phyloP scores from a whole-genome alignment of 1,140 invertebrate species.

The Matsumurasca onukii region DNA sequence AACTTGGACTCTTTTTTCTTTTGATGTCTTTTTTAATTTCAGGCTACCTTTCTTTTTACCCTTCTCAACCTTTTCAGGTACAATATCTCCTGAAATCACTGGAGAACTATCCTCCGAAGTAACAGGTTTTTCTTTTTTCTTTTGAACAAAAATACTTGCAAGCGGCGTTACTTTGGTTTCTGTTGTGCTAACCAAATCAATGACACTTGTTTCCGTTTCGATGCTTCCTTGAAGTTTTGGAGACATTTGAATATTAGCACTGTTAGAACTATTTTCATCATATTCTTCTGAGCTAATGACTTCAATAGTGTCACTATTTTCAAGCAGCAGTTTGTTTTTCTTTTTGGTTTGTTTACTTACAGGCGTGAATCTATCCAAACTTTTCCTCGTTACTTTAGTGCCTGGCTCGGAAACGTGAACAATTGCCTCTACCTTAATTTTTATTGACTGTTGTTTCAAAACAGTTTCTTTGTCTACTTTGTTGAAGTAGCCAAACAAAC shows the following conservation, averaged over 20 bases:
- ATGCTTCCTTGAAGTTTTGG: no score
- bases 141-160: not conserved
- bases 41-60: not conserved
- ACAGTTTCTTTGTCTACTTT: slow-evolving; percentile 27
- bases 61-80: not conserved
- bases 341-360: not conserved
- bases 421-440: slow-evolving; percentile 14
- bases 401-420: not conserved
- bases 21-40: not conserved
- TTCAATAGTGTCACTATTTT: slow-evolving; percentile 13
- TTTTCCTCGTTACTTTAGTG: not conserved
- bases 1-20: not conserved
- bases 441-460: not conserved
- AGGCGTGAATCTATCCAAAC: slow-evolving; percentile 2
- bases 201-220: not conserved
- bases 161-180: not conserved
- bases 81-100: not conserved
- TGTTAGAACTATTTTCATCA: slow-evolving; percentile 5
- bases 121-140: not conserved
- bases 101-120: not conserved
- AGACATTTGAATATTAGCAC: not conserved
- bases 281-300: slow-evolving; percentile 22
- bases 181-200: not conserved
- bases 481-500: slow-evolving; percentile 23
- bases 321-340: slow-evolving; percentile 14